Evolutionary conservation across 2,113 vertebrate species (phyloP).

Genomic region (Rhombomys opimus): DNA sequence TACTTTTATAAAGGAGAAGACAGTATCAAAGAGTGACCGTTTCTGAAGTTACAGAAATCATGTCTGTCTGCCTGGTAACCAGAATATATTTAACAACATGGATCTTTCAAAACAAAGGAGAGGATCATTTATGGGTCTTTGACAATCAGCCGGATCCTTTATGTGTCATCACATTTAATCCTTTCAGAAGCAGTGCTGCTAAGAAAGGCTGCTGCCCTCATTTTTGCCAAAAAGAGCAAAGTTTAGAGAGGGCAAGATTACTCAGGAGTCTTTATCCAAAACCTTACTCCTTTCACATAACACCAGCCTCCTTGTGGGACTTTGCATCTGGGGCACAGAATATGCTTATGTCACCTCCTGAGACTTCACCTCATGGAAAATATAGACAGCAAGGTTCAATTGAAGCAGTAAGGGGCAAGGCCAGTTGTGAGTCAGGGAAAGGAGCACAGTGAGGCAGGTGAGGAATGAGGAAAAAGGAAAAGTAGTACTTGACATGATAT

Average conservation of each 20-base stretch:
- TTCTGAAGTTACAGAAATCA: not conserved
- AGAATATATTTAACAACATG: not conserved
- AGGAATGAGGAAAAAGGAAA: not conserved
- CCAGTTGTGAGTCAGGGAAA: not conserved
- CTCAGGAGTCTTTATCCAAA: not conserved
- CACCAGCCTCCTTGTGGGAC: accelerated
- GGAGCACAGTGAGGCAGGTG: accelerated
- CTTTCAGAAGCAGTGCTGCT: not conserved
- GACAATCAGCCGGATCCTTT: not conserved
- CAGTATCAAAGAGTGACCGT: not conserved
- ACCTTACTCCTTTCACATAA: not conserved
- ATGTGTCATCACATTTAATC: not conserved
- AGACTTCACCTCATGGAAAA: not conserved
- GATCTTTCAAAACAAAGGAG: not conserved
- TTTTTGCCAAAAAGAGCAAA: constrained; percentile 31
- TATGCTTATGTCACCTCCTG: no score
- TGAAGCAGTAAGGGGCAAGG: not conserved
- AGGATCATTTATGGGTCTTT: not conserved
- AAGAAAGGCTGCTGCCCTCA: not conserved
- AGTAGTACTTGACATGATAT: not conserved
- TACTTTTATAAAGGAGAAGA: not conserved
- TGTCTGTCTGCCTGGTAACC: not conserved
- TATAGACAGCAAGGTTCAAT: not conserved
- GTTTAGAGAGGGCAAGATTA: not conserved
- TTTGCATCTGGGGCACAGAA: not conserved